Base-by-base conservation (phyloP, 2,797 vertebrate species). In the Pseudochirops corinnae region DNA sequence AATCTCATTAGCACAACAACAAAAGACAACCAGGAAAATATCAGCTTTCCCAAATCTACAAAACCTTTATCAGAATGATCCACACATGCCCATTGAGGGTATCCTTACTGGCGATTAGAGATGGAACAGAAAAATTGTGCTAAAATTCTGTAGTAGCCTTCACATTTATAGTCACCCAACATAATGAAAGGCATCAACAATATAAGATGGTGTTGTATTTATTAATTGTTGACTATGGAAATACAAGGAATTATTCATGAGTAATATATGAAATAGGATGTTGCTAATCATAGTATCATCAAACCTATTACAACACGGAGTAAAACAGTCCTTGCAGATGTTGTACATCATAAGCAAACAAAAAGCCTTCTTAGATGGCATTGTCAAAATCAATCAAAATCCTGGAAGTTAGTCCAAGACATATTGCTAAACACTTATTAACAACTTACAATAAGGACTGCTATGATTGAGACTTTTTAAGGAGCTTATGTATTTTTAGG, bases 381-480 rank as follows among this genome's bases (percentile, higher is more conserved):
- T 74, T n/a, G 62, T n/a, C 4, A 67, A n/a, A 67, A 33, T 67
- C 31, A n/a, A 5, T 1, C 60, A 29, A 62, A 62, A 62, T 33
- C 60, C 33, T 74, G 62, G 62, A 67, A 67, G 16, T n/a, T 74
- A 50, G 26, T 92, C 55, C 39, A 91, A 94, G 62, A 92, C 57
- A 93, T 87, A 58, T 92, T 16, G 28, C 39, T 9, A 2, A 55
- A 28, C 33, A 91, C 90, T 94, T 97, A 53, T 94, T 94, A 92
- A 94, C 33, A 56, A 10, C 39, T 93, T 67, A 74, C 91, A 92
- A 52, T 46, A 90, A 92, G 56, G 26, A 93, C 60, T 94, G 90
- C 50, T 91, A 93, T 56, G 52, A 33, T 57, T 13, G 92, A 94
- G 39, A 53, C 58, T 93, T 2, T 5, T 56, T 0, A 10, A 94